Conservation (phyloP, 2,797 vertebrate species). For the Catostomus latipinnis region DNA sequence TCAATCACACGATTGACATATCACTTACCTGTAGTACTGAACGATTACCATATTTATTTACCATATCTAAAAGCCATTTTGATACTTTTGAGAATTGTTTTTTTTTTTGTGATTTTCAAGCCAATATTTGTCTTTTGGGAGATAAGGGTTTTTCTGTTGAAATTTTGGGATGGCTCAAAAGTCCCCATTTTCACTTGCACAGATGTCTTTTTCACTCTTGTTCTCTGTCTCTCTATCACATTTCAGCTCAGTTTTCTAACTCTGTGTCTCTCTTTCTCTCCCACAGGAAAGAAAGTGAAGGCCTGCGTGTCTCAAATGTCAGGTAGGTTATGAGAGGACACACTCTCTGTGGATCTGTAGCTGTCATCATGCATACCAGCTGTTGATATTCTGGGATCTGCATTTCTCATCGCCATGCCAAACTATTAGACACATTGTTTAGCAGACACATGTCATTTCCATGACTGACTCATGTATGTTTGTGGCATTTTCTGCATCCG, state of each 20-base stretch:
- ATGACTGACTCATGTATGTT: constrained; percentile 27
- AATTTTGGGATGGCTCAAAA: neutral
- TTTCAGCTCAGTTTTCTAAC: constrained; percentile 1
- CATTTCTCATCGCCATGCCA: constrained; percentile 44
- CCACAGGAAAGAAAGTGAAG: constrained; percentile 81
- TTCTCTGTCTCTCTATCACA: neutral
- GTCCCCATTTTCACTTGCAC: neutral
- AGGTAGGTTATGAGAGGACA: constrained; percentile 72
- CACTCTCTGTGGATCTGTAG: constrained; percentile 23
- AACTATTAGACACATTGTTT: constrained; percentile 23
- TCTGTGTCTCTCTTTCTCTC: constrained; percentile 64
- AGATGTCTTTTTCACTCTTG: neutral
- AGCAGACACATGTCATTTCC: constrained; percentile 30
- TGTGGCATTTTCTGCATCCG: neutral
- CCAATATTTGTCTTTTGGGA: neutral
- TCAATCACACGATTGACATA: no score
- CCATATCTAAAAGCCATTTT: no score
- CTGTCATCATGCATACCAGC: constrained; percentile 11
- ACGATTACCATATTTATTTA: no score
- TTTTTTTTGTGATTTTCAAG: neutral
- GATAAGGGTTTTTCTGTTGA: neutral
- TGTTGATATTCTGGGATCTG: constrained; percentile 8
- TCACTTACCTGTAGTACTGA: no score
- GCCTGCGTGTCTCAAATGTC: constrained; percentile 70
- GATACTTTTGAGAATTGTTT: no score